Evolutionary conservation across 2,113 vertebrate species (phyloP).

Genomic region (Sitta europaea): DNA sequence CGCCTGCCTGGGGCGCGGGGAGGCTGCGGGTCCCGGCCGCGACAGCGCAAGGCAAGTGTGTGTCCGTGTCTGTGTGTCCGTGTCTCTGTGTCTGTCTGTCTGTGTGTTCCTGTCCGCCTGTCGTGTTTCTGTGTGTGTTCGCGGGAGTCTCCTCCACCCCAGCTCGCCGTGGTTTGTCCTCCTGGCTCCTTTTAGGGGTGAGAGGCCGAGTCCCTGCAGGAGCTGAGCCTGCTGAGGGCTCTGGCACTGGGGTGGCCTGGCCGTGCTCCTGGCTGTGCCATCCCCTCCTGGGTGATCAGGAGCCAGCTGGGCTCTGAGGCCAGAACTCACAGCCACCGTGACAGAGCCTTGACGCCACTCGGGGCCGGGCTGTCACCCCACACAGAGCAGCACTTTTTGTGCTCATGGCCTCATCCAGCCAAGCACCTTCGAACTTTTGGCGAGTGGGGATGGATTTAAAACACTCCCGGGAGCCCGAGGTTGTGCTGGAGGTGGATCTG

Average conservation of each 20-base stretch:
- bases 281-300: fast-evolving
- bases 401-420: fast-evolving
- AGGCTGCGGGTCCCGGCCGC: fast-evolving
- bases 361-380: fast-evolving
- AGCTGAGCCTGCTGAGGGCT: not conserved
- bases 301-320: fast-evolving
- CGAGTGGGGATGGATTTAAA: fast-evolving
- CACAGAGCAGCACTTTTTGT: fast-evolving
- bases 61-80: not conserved
- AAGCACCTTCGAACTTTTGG: not conserved
- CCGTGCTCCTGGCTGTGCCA: fast-evolving
- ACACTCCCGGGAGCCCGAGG: fast-evolving
- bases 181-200: fast-evolving
- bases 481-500: fast-evolving
- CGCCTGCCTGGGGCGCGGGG: fast-evolving
- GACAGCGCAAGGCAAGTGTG: not conserved
- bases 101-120: no score
- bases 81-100: not conserved
- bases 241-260: fast-evolving
- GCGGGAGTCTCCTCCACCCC: not conserved
- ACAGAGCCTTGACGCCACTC: fast-evolving
- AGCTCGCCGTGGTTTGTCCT: fast-evolving
- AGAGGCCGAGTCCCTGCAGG: not conserved
- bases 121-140: not conserved
- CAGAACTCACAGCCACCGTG: not conserved